Evolutionary conservation across 2,888 invertebrate genomes (phyloP).

Genomic region (Clepsis dumicolana): DNA sequence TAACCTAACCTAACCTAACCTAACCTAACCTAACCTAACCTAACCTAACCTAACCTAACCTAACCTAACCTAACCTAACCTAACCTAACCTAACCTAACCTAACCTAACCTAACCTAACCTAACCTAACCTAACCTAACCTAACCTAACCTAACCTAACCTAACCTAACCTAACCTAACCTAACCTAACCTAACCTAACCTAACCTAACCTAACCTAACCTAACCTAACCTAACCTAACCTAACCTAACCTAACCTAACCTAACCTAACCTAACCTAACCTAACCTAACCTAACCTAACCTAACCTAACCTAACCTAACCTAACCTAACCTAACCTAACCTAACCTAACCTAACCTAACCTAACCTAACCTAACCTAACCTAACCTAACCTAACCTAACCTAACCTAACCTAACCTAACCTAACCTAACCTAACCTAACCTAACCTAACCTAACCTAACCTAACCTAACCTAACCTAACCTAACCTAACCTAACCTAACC

Average conservation of each 20-base stretch:
- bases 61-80: slow-evolving; percentile 27
- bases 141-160: slow-evolving; percentile 43
- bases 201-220: slow-evolving; percentile 45
- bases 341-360: slow-evolving; percentile 44
- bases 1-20: slow-evolving; percentile 21
- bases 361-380: slow-evolving; percentile 45
- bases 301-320: slow-evolving; percentile 44
- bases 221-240: slow-evolving; percentile 43
- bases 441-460: slow-evolving; percentile 30
- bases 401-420: slow-evolving; percentile 26
- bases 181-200: slow-evolving; percentile 45
- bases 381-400: slow-evolving; percentile 45
- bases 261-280: slow-evolving; percentile 45
- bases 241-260: slow-evolving; percentile 44
- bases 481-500: slow-evolving; percentile 30
- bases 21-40: slow-evolving; percentile 21
- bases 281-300: slow-evolving; percentile 45
- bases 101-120: slow-evolving; percentile 43
- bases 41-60: slow-evolving; percentile 20
- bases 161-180: slow-evolving; percentile 44
- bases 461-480: slow-evolving; percentile 26
- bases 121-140: slow-evolving; percentile 44
- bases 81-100: slow-evolving; percentile 42
- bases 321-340: slow-evolving; percentile 45
- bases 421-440: slow-evolving; percentile 39